phyloP scores from a whole-genome alignment of 2,113 vertebrate species.

The Terrapene triunguis region DNA sequence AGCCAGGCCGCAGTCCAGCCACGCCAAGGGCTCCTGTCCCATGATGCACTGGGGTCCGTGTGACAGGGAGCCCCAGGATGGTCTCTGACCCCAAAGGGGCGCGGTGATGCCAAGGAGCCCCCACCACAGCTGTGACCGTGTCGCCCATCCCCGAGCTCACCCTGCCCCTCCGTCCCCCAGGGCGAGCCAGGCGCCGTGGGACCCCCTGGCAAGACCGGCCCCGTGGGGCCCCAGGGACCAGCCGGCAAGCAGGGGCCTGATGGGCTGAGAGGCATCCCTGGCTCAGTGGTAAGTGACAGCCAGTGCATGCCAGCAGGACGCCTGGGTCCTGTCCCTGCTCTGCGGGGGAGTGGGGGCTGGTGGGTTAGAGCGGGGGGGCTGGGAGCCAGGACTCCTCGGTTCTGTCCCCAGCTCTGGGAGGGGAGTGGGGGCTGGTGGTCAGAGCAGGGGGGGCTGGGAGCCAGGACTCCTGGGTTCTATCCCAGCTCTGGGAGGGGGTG shows the following conservation, averaged over 20 bases:
- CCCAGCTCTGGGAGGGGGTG: too few relatives aligned
- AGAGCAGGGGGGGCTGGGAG: too few relatives aligned
- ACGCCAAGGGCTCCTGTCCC: neutral
- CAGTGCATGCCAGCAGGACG: fast-evolving
- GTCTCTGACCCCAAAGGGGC: too few relatives aligned
- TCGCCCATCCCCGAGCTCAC: fast-evolving
- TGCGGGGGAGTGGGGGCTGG: neutral
- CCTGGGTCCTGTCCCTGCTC: fast-evolving
- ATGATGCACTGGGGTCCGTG: neutral
- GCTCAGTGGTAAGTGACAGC: conserved; percentile 87
- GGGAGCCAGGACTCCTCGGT: too few relatives aligned
- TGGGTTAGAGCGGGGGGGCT: too few relatives aligned
- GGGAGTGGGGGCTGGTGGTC: too few relatives aligned
- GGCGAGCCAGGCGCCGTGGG: conserved; percentile 88
- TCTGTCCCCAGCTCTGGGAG: too few relatives aligned
- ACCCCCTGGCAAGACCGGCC: conserved; percentile 89
- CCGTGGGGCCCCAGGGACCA: conserved; percentile 88
- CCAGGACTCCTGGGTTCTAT: too few relatives aligned
- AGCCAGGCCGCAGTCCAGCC: too few relatives aligned
- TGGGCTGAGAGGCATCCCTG: conserved; percentile 90
- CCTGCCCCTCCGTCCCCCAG: conserved; percentile 59
- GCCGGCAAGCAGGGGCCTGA: conserved; percentile 92
- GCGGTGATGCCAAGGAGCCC: neutral
- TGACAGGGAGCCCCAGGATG: neutral
- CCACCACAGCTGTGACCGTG: neutral